phyloP scores from a whole-genome alignment of 1,140 invertebrate genomes.

The Geopemphigus sp. region DNA sequence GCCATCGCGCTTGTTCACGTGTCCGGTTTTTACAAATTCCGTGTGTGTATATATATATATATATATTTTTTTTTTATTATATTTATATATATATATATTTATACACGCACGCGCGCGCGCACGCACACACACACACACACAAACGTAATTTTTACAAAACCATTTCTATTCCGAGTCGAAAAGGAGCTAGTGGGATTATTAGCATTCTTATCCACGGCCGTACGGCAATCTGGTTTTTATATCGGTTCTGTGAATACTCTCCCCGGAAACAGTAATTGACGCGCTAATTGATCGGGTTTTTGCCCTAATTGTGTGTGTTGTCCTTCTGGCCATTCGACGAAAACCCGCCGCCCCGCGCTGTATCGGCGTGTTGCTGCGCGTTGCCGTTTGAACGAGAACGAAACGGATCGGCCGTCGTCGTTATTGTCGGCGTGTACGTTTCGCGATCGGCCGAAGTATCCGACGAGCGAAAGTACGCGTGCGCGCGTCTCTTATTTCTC shows the following conservation, averaged over 20 bases:
- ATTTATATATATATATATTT: too few relatives aligned
- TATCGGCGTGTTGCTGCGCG: too few relatives aligned
- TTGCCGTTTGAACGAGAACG: too few relatives aligned
- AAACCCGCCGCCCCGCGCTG: too few relatives aligned
- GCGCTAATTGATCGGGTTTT: conserved; percentile 42
- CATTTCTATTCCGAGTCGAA: conserved; percentile 39
- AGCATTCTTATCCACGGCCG: conserved; percentile 36
- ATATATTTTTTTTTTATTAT: too few relatives aligned
- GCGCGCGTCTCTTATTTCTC: too few relatives aligned
- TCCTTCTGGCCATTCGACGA: background rate
- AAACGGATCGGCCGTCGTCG: background rate
- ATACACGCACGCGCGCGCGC: too few relatives aligned
- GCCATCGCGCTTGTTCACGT: background rate
- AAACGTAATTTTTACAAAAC: conserved; percentile 5
- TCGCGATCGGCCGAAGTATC: too few relatives aligned
- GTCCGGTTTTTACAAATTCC: conserved; percentile 47
- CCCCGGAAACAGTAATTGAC: conserved; percentile 43
- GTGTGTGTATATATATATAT: too few relatives aligned
- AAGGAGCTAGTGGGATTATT: conserved; percentile 47
- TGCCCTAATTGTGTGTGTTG: conserved; percentile 13
- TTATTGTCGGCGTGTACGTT: background rate
- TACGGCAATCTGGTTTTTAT: conserved; percentile 36
- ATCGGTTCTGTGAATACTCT: conserved; percentile 28
- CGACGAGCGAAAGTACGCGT: background rate
- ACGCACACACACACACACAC: too few relatives aligned